These are phyloP conservation scores for Decapterus maruadsi DNA, from an alignment of 2,797 vertebrate species.

Conservation along the genomic window DNA sequence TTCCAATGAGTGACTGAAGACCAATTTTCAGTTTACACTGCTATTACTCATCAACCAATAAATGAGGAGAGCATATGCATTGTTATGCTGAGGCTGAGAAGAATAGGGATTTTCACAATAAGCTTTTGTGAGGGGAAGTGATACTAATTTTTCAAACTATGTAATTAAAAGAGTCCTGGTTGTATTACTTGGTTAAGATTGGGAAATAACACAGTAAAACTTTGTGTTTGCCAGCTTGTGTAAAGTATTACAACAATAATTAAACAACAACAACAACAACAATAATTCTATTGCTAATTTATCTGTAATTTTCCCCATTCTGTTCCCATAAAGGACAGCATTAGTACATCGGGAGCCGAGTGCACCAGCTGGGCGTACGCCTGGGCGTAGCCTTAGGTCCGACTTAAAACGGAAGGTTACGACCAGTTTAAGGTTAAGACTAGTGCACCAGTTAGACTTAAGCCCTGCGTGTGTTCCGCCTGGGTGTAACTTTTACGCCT, in stretches of 20 bases:
- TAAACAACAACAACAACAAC: not conserved
- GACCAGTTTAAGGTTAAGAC: too few species aligned
- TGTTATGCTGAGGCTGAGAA: conserved; percentile 8
- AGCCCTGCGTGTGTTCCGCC: too few species aligned
- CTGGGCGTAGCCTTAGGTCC: too few species aligned
- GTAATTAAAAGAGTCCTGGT: conserved; percentile 29
- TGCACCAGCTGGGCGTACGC: too few species aligned
- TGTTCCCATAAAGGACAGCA: not conserved
- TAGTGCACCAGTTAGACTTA: too few species aligned
- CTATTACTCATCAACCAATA: conserved; percentile 43
- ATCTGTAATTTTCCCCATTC: not conserved
- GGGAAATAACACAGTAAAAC: not conserved
- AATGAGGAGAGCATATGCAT: conserved; percentile 32
- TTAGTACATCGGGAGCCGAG: not conserved
- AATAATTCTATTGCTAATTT: not conserved
- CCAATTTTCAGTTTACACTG: conserved; percentile 41
- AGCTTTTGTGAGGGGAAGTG: conserved; percentile 21
- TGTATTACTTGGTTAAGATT: not conserved
- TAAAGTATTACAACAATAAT: not conserved
- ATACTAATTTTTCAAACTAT: conserved; percentile 19
- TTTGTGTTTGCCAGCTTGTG: not conserved
- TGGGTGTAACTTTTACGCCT: too few species aligned
- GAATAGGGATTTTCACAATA: conserved; percentile 42
- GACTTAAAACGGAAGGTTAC: too few species aligned
- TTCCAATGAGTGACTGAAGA: conserved; percentile 42